These are phyloP conservation scores for Drosophila guanche DNA, from an alignment of 1,140 invertebrate species.

Conservation along the genomic window DNA sequence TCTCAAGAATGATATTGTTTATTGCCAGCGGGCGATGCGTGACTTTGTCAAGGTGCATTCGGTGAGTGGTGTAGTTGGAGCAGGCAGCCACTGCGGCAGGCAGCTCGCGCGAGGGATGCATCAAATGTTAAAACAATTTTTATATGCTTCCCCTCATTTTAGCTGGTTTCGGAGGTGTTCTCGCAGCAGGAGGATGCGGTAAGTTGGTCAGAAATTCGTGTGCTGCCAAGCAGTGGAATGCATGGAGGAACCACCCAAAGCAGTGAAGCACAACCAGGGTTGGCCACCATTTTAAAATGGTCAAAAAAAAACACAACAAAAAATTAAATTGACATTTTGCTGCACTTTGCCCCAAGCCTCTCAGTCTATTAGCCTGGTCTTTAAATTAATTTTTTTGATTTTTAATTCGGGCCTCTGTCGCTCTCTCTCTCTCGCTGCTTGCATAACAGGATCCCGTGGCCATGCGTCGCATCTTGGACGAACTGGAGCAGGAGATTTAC, in stretches of 20 bases:
- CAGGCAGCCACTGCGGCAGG: too few species aligned
- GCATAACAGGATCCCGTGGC: constrained; percentile 68
- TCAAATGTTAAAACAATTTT: not conserved
- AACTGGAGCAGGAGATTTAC: constrained; percentile 74
- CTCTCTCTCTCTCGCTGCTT: constrained; percentile 5
- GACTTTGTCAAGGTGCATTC: constrained; percentile 78
- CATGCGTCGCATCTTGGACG: constrained; percentile 76
- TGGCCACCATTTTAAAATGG: not conserved
- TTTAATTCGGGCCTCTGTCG: not conserved
- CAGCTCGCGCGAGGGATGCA: too few species aligned
- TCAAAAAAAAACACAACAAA: too few species aligned
- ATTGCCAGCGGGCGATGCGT: constrained; percentile 76
- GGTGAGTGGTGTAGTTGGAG: constrained; percentile 54
- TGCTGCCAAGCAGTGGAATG: too few species aligned
- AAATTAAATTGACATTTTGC: too few species aligned
- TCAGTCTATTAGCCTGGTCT: not conserved
- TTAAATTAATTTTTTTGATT: constrained; percentile 3
- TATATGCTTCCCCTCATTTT: constrained; percentile 11
- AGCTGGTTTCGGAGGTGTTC: constrained; percentile 79
- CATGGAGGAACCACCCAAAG: not conserved
- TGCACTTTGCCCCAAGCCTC: not conserved
- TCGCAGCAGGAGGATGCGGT: constrained; percentile 74
- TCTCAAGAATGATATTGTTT: constrained; percentile 78
- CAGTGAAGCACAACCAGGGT: not conserved
- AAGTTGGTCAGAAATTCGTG: constrained; percentile 24